These are phyloP conservation scores for Trichogramma pretiosum DNA, from an alignment of 1,140 invertebrate genomes.

Conservation along the genomic window DNA sequence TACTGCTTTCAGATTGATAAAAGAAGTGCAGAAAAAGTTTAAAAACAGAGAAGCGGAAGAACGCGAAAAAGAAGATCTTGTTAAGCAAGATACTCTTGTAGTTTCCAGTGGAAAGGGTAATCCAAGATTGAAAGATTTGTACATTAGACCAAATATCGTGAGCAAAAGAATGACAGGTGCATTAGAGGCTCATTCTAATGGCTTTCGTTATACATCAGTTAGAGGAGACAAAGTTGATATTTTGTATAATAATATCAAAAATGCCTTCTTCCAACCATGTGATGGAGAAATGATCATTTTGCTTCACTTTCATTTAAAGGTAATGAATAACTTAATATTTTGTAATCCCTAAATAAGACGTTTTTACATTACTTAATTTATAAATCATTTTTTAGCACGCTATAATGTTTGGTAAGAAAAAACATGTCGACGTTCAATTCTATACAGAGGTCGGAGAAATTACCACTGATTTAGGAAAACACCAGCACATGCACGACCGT, in stretches of 20 bases:
- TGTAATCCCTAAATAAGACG: background rate
- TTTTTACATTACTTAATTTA: conserved; percentile 1
- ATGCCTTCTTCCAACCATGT: conserved; percentile 99
- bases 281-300: conserved; percentile 99
- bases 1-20: conserved; percentile 93
- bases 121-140: conserved; percentile 96
- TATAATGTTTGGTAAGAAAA: conserved; percentile 99
- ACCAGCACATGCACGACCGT: conserved; percentile 98
- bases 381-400: conserved; percentile 61
- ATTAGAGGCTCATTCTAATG: conserved; percentile 93
- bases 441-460: conserved; percentile 99
- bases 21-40: conserved; percentile 98
- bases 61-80: conserved; percentile 94
- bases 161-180: conserved; percentile 89
- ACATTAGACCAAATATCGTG: conserved; percentile 96
- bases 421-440: conserved; percentile 98
- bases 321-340: conserved; percentile 29
- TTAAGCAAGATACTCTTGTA: conserved; percentile 97
- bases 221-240: conserved; percentile 99
- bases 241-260: conserved; percentile 98
- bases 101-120: conserved; percentile 94
- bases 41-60: conserved; percentile 97
- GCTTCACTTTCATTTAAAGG: conserved; percentile 95
- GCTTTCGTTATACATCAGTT: conserved; percentile 96
- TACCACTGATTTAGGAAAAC: conserved; percentile 97